Base-by-base conservation (phyloP, 2,113 vertebrate species). In the Myrmecophaga tridactyla region DNA sequence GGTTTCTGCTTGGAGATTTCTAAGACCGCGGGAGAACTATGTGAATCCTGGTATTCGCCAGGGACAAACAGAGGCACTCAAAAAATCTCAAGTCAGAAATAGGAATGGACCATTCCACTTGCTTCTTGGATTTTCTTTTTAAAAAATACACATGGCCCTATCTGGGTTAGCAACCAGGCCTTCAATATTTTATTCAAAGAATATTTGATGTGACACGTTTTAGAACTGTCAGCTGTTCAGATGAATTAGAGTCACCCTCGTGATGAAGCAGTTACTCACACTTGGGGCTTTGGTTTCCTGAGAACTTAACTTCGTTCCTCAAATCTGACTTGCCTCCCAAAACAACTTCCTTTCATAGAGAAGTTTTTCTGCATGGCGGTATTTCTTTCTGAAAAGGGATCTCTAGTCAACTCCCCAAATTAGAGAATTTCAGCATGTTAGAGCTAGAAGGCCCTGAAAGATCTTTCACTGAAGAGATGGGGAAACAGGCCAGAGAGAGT, bases 121-220 rank as follows among this genome's bases (percentile, higher is more conserved):
- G 13, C 7, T 6, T 78, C 36, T 46, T 88, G 29, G 58, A 70
- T 41, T 89, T 90, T 63, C 65, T 85, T 94, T 81, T 4, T 6
- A 31, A 91, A 46, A 46, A 94, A 89, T 89, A 20, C 86, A 11
- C 36, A n/a, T 34, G 41, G 27, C 41, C 34, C 27, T 82, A 58
- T 87, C 51, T 25, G 41, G 34, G 62, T 89, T 83, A 89, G 90
- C 48, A 82, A 67, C 23, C n/a, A 31, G 39, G 80, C 84, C 27
- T 11, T 72, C 63, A 65, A 17, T 94, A 63, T 92, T 93, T 83
- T 83, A 84, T 63, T 80, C 90, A 93, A 63, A 86, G 80, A 86
- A 46, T 85, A 90, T 89, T 83, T 92, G 90, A 95, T 76, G 34
- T 88, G 88, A 86, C 69, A 70, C 80, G 73, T 83, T 96, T 96